Conservation (phyloP, 1,140 invertebrate genomes). For the Parasteatoda tepidariorum region DNA sequence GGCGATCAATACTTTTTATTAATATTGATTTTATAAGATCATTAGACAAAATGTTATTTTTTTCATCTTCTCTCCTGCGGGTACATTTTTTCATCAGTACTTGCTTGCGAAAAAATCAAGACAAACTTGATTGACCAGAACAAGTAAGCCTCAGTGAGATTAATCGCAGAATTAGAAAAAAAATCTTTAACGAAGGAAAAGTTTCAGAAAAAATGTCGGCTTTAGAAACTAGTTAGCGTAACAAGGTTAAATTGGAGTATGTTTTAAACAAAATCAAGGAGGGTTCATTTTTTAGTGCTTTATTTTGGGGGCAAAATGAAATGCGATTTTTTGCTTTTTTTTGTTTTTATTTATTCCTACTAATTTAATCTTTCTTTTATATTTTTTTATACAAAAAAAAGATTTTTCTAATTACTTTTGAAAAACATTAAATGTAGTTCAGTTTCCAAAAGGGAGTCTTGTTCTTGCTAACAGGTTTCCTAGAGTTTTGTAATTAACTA, state of each 20-base stretch:
- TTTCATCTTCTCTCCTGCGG: too few relatives aligned
- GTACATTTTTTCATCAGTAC: slow-evolving; percentile 15
- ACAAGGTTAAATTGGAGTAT: slow-evolving; percentile 54
- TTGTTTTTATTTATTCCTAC: neutral
- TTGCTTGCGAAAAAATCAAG: slow-evolving; percentile 29
- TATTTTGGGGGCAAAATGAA: neutral
- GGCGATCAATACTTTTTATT: slow-evolving; percentile 57
- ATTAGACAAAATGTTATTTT: slow-evolving; percentile 52
- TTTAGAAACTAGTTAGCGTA: slow-evolving; percentile 50
- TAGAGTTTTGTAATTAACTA: too few relatives aligned
- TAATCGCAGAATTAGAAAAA: slow-evolving; percentile 56
- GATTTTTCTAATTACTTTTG: neutral
- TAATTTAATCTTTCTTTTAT: neutral
- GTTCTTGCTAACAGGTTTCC: too few relatives aligned
- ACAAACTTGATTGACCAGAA: slow-evolving; percentile 61
- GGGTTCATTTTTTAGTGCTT: slow-evolving; percentile 18
- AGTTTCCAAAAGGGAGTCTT: too few relatives aligned
- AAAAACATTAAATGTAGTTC: too few relatives aligned
- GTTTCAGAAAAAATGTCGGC: neutral
- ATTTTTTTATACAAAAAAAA: neutral
- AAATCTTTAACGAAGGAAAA: neutral
- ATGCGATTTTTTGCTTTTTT: neutral
- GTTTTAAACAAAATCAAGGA: slow-evolving; percentile 28
- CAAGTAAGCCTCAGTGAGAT: slow-evolving; percentile 54
- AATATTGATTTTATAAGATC: slow-evolving; percentile 59